Conservation (phyloP, 2,797 vertebrate genomes). For the Gambusia yucatana region DNA sequence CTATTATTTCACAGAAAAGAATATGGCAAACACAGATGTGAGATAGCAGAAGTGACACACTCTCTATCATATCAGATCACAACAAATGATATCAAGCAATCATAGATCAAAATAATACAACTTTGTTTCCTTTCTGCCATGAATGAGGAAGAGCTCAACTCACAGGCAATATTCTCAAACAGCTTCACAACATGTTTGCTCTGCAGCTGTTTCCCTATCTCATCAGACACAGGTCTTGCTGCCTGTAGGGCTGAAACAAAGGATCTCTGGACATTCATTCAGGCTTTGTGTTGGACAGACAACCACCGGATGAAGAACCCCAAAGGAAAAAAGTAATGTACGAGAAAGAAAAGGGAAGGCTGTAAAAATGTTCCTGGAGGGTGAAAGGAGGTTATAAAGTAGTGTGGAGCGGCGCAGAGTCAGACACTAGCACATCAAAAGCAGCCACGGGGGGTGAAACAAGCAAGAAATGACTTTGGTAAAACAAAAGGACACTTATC, state of each 20-base stretch:
- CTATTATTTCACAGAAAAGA: constrained; percentile 55
- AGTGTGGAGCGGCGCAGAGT: constrained; percentile 57
- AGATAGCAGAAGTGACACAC: constrained; percentile 57
- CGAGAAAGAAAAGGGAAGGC: constrained; percentile 26
- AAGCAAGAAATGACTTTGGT: constrained; percentile 49
- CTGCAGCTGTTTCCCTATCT: constrained; percentile 31
- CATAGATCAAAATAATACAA: constrained; percentile 53
- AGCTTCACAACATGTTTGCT: constrained; percentile 36
- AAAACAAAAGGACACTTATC: constrained; percentile 51
- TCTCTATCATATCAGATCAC: constrained; percentile 58
- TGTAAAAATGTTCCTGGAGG: constrained; percentile 63
- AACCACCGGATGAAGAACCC: constrained; percentile 54
- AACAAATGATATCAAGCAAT: constrained; percentile 58
- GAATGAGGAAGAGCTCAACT: constrained; percentile 30
- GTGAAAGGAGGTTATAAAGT: constrained; percentile 61
- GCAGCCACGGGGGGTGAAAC: constrained; percentile 49
- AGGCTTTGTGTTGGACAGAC: constrained; percentile 67
- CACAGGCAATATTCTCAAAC: constrained; percentile 21
- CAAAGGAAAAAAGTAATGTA: constrained; percentile 44
- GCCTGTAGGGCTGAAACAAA: constrained; percentile 58
- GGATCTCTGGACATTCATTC: constrained; percentile 59
- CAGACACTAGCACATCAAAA: constrained; percentile 67
- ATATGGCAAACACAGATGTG: constrained; percentile 54
- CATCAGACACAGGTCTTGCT: constrained; percentile 29
- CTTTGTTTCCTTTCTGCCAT: constrained; percentile 8